A percentile compares a stretch with the other conserved stretches of the same genome.
These are phyloP conservation scores for Tichodroma muraria DNA, from an alignment of 2,113 vertebrate genomes.

Conservation along the genomic window DNA sequence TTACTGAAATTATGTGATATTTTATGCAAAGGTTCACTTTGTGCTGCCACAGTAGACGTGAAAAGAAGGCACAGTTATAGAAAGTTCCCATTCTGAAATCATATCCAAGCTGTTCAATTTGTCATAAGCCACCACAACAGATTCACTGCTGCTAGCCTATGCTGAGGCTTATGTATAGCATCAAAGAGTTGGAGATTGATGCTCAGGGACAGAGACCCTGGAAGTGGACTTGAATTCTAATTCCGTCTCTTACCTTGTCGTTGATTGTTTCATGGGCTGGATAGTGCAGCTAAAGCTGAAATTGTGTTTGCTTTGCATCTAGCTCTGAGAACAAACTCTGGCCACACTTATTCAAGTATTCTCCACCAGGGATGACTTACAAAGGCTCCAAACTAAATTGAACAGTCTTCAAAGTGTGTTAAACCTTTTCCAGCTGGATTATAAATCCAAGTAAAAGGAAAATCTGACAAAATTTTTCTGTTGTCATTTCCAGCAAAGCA, in stretches of 20 bases:
- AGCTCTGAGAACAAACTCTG: background rate
- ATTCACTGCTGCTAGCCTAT: background rate
- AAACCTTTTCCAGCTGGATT: background rate
- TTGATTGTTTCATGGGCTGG: background rate
- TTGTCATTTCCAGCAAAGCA: background rate
- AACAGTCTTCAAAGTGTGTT: background rate
- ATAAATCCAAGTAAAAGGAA: background rate
- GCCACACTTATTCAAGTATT: background rate
- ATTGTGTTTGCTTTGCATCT: background rate
- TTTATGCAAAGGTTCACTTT: background rate
- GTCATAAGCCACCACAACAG: background rate
- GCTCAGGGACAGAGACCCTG: background rate
- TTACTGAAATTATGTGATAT: background rate
- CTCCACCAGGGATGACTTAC: background rate
- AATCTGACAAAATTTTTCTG: background rate
- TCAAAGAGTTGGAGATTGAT: background rate
- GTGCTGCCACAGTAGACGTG: rapidly evolving
- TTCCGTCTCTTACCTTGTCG: background rate
- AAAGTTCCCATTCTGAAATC: background rate
- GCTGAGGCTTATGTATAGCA: background rate
- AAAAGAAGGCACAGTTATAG: background rate
- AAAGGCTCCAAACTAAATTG: background rate
- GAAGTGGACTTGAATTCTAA: background rate
- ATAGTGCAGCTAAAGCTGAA: background rate
- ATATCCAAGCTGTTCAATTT: background rate